Evolutionary conservation across 2,888 invertebrate genomes (phyloP).

Genomic region (Halocaridina rubra): DNA sequence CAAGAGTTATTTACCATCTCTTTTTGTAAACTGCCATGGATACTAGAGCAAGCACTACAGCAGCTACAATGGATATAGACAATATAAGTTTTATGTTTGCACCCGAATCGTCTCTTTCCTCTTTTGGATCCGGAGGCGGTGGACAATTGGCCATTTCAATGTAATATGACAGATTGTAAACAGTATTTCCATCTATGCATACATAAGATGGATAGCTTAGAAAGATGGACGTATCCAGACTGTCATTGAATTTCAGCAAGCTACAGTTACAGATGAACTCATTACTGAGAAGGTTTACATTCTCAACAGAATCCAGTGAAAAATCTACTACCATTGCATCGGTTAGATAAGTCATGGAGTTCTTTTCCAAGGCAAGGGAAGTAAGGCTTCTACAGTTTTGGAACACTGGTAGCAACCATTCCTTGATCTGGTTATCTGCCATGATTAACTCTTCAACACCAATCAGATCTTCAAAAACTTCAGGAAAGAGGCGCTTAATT

Average conservation of each 20-base stretch:
- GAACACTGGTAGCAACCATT: constrained; percentile 35
- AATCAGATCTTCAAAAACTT: constrained; percentile 29
- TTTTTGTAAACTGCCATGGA: constrained; percentile 15
- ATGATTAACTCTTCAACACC: constrained; percentile 15
- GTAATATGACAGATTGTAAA: too few relatives aligned
- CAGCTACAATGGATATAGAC: too few relatives aligned
- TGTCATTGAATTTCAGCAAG: not conserved
- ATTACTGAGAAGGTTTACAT: constrained; percentile 30
- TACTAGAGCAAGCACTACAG: not conserved
- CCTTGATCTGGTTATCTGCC: constrained; percentile 27
- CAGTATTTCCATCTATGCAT: not conserved
- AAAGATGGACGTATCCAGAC: constrained; percentile 31
- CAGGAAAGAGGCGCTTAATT: not conserved
- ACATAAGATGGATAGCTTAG: constrained; percentile 6
- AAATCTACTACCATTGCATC: constrained; percentile 52
- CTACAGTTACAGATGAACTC: constrained; percentile 37
- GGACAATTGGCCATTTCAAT: too few relatives aligned
- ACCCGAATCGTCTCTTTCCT: not conserved
- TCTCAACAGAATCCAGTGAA: not conserved
- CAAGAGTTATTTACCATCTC: constrained; percentile 22
- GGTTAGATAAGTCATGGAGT: constrained; percentile 34
- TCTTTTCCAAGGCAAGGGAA: constrained; percentile 18
- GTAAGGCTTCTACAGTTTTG: constrained; percentile 5
- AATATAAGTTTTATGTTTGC: too few relatives aligned
- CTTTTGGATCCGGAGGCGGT: not conserved